Base-by-base conservation (phyloP, 2,113 vertebrate species). In the Chaetura pelagica region DNA sequence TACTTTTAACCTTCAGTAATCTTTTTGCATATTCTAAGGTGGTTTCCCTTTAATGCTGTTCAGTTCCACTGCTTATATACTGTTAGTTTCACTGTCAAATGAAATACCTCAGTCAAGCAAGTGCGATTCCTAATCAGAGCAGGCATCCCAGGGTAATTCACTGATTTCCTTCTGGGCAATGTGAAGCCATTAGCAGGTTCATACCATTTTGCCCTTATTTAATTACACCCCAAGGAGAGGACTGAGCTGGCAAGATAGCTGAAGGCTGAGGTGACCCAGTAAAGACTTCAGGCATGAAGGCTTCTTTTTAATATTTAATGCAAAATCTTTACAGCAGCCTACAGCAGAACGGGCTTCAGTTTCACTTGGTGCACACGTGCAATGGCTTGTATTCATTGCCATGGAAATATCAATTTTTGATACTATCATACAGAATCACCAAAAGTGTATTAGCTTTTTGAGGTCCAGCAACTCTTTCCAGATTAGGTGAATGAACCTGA, bases 71-170 rank as follows among this genome's bases (percentile, higher is more conserved):
- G 83, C 73, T 82, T 62, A 15, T 7, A 24, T 72, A 54, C 89
- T 87, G 83, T 57, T 51, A 59, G 71, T 48, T 63, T 59, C 71
- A 21, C 58, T 93, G 97, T 78, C 85, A 88, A 72, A 76, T 72
- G 94, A 96, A 96, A 89, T 3, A 38, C 76, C 83, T 96, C 94
- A 88, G n/a, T 91, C 94, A 83, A 93, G 90, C 63, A 89, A 73
- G 79, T 80, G 92, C 87, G 97, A 26, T 81, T 94, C 88, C 94
- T 90, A 61, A 94, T 87, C 97, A 96, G 88, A 83, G 63, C 95
- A 83, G 92, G 76, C 57, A 42, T 88, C 93, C 89, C 87, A 67
- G 80, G 75, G 68, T 74, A 84, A 85, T 63, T 74, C 93, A 89
- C 73, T 49, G 72, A 91, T 88, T 95, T 94, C 57, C 93, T 66